A percentile compares a stretch with the other conserved stretches of the same genome.
Evolutionary conservation across 1,140 invertebrate species (phyloP).

Genomic region (Parasteatoda tepidariorum): DNA sequence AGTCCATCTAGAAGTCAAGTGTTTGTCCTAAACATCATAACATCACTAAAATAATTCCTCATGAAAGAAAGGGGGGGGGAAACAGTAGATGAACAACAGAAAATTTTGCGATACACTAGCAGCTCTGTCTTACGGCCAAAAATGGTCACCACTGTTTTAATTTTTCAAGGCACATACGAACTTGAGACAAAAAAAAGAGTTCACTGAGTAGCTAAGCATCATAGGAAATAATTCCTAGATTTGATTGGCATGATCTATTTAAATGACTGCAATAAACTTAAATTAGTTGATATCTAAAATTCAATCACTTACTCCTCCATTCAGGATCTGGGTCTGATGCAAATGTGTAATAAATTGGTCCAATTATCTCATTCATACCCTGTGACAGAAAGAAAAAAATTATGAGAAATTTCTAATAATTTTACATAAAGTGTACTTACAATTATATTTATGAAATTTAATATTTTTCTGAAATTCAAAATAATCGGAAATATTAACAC

Average conservation of each 20-base stretch:
- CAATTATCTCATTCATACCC: slow-evolving; percentile 99
- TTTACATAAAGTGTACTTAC: too few species aligned
- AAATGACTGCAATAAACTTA: not conserved
- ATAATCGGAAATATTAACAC: too few species aligned
- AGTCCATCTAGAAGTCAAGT: too few species aligned
- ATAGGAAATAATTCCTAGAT: not conserved
- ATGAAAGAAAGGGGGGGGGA: too few species aligned
- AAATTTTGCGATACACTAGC: too few species aligned
- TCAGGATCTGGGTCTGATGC: slow-evolving; percentile 87
- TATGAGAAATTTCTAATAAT: not conserved
- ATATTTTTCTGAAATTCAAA: not conserved
- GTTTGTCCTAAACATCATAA: too few species aligned
- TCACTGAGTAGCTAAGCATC: not conserved
- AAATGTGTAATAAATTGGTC: slow-evolving; percentile 97
- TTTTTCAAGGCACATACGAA: too few species aligned
- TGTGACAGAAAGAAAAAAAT: slow-evolving; percentile 68
- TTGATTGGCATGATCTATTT: not conserved
- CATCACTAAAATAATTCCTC: too few species aligned
- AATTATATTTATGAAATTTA: not conserved
- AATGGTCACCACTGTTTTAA: too few species aligned
- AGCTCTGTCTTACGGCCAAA: too few species aligned
- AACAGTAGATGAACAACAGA: too few species aligned
- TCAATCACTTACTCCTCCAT: slow-evolving; percentile 71
- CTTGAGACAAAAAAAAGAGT: too few species aligned
- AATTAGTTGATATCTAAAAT: slow-evolving; percentile 1